Conservation (phyloP, 2,888 invertebrate genomes). For the Amblyjoppa proteus region DNA sequence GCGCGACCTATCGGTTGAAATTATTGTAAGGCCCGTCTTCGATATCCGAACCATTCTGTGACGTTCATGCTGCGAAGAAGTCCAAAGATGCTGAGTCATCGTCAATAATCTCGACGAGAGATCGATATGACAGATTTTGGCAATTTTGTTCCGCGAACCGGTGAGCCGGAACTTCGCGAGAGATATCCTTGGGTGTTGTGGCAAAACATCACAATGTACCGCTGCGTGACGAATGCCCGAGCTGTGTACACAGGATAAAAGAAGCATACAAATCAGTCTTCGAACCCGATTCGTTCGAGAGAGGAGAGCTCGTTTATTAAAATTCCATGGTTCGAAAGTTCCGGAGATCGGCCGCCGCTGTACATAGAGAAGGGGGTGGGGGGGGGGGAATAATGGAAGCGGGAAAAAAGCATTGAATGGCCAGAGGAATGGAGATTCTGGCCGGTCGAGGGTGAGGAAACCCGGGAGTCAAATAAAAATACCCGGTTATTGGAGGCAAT, state of each 20-base stretch:
- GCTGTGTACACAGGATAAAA: too few species aligned
- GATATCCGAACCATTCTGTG: not conserved
- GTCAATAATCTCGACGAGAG: too few species aligned
- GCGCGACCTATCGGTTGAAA: too few species aligned
- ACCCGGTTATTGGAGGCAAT: conserved; percentile 72
- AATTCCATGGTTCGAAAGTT: conserved; percentile 62
- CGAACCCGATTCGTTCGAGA: not conserved
- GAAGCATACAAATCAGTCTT: not conserved
- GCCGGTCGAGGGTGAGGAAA: conserved; percentile 16
- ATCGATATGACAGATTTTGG: too few species aligned
- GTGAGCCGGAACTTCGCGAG: too few species aligned
- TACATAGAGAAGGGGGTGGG: not conserved
- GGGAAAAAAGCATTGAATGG: conserved; percentile 14
- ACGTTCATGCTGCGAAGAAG: not conserved
- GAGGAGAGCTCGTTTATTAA: conserved; percentile 69
- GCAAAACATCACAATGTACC: too few species aligned
- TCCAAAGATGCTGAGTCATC: too few species aligned
- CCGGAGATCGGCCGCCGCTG: conserved; percentile 28
- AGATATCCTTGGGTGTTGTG: too few species aligned
- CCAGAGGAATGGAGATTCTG: not conserved
- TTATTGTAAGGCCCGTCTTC: too few species aligned
- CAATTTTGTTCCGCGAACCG: too few species aligned
- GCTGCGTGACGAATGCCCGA: too few species aligned
- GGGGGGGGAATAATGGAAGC: conserved; percentile 5
- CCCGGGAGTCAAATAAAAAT: conserved; percentile 47